Evolutionary conservation across 1,140 invertebrate species (phyloP), one percentile per base, ranked within the genome.

Genomic region (Neodiprion pinetum): DNA sequence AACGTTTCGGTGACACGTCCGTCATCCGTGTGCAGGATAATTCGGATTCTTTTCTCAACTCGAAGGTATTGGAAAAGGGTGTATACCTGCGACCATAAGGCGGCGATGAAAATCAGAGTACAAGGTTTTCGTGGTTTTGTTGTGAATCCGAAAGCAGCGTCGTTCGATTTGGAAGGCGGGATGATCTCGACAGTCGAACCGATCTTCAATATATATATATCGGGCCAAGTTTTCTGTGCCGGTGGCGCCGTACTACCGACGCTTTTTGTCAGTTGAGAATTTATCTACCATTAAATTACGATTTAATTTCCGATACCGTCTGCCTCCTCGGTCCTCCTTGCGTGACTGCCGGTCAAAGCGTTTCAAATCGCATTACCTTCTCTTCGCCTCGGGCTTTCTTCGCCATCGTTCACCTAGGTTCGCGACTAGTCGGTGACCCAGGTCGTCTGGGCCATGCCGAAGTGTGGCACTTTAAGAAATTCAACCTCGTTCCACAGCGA

Each of bases 281-380:
- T 61, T 61, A 61, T 61, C 53, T 17, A 61, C 53, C 53, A 61
- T 61, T 11, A 61, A 61, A 14, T 61, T 61, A 61, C 53, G n/a
- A 61, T 61, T 61, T 61, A 61, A 61, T 61, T 61, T 17, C 53
- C 53, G 53, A 61, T 61, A 14, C 53, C 53, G 53, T 61, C 11
- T 14, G 53, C n/a, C 53, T 61, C 53, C n/a, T 61, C 53, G 53
- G 11, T 61, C 53, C n/a, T 61, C 53, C 11, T 61, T 61, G 53
- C 53, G 53, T 61, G 53, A 61, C 53, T 61, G 53, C 11, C 53
- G 53, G 53, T 5, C 53, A 61, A 61, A 11, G 11, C 53, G 53
- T 61, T 61, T 17, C 53, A 61, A 61, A 61, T 61, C 53, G 53
- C 53, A 61, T 61, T 61, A 61, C 53, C 53, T 61, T 61, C n/a